Evolutionary conservation across 1,140 invertebrate species (phyloP).

Genomic region (Gerris buenoi): DNA sequence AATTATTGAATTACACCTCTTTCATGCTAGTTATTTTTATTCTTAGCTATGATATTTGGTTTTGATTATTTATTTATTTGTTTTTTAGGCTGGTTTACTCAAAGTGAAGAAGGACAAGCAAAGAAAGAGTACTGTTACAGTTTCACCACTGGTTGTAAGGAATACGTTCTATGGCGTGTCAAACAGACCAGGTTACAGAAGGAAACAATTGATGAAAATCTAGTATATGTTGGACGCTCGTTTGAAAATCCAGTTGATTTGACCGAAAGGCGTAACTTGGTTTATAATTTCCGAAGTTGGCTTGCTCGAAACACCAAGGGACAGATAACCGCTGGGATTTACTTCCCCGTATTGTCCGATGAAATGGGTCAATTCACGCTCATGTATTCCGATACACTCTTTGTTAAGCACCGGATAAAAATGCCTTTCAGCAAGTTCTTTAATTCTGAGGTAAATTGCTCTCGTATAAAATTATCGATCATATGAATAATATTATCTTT

Average conservation of each 20-base stretch:
- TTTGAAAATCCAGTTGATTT: conserved; percentile 69
- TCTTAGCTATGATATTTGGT: too few species aligned
- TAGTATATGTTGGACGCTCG: conserved; percentile 60
- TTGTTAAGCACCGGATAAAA: not conserved
- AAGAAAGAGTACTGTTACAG: conserved; percentile 70
- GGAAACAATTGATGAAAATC: conserved; percentile 36
- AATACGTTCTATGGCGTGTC: conserved; percentile 71
- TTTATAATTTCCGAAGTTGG: conserved; percentile 55
- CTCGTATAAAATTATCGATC: not conserved
- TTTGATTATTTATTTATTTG: too few species aligned
- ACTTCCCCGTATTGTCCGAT: not conserved
- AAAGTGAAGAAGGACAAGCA: conserved; percentile 51
- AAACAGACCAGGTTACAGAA: conserved; percentile 34
- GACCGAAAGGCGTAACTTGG: conserved; percentile 72
- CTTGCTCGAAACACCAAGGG: conserved; percentile 6
- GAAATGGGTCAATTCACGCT: not conserved
- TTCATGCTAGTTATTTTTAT: too few species aligned
- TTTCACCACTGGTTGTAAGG: conserved; percentile 41
- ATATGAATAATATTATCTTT: not conserved
- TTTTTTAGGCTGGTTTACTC: conserved; percentile 60
- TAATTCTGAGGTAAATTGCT: not conserved
- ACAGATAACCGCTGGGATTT: conserved; percentile 4
- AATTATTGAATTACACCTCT: too few species aligned
- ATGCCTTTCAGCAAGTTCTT: not conserved
- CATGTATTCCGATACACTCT: conserved; percentile 3